These are phyloP conservation scores for Luffia ferchaultella DNA, from an alignment of 2,888 invertebrate species.

Conservation along the genomic window DNA sequence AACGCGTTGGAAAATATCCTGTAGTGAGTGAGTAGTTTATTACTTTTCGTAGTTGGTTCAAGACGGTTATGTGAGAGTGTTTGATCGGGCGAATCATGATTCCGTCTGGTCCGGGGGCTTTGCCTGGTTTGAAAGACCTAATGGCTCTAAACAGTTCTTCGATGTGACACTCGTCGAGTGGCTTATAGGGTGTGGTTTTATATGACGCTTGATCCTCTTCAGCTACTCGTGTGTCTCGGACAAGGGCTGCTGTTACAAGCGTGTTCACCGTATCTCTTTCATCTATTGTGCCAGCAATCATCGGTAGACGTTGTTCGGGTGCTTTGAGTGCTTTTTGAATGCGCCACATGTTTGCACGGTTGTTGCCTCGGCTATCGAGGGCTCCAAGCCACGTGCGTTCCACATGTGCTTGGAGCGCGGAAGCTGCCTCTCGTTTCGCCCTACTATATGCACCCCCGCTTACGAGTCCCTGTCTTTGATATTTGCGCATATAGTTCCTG, in stretches of 20 bases:
- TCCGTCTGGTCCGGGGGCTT: neutral
- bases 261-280: neutral
- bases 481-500: neutral
- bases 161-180: neutral
- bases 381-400: neutral
- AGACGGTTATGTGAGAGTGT: neutral
- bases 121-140: neutral
- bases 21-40: conserved; percentile 6
- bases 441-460: neutral
- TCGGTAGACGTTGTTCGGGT: neutral
- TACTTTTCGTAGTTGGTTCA: neutral
- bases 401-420: neutral
- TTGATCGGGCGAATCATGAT: neutral
- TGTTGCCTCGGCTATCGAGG: neutral
- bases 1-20: conserved; percentile 9
- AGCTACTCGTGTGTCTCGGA: neutral
- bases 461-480: neutral
- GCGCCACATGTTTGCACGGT: neutral
- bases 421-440: neutral
- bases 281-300: neutral
- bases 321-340: neutral
- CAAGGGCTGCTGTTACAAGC: neutral
- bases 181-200: neutral
- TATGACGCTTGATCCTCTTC: neutral
- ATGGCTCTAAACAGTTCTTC: neutral